Evolutionary conservation across 2,797 vertebrate species (phyloP).

Genomic region (Miichthys miiuy): DNA sequence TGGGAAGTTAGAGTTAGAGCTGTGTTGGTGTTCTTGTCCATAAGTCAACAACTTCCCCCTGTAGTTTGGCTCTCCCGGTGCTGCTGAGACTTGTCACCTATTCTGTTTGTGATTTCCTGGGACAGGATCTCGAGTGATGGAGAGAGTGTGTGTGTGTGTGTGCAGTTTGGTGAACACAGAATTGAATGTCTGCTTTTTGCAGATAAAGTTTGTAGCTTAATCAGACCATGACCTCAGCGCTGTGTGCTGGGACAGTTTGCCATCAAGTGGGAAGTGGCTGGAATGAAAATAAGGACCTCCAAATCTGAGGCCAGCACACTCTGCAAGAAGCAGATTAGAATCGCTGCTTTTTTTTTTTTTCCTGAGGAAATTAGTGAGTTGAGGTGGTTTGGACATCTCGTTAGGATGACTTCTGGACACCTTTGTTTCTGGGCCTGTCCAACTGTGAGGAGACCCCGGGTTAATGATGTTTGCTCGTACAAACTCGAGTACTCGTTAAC

Average conservation of each 20-base stretch:
- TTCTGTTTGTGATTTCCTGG: neutral
- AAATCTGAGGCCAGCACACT: neutral
- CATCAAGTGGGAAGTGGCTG: neutral
- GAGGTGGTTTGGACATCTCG: neutral
- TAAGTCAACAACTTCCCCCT: neutral
- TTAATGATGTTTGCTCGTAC: neutral
- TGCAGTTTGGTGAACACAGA: neutral
- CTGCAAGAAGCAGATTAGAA: neutral
- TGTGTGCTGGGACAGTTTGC: neutral
- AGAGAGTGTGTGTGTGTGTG: neutral
- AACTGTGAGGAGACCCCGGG: neutral
- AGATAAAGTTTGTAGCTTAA: neutral
- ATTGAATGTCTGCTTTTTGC: neutral
- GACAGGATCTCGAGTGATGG: neutral
- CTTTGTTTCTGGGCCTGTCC: constrained; percentile 4
- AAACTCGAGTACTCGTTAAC: neutral
- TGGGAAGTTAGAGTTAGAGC: neutral
- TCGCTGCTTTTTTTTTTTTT: neutral
- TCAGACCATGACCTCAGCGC: neutral
- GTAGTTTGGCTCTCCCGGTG: neutral
- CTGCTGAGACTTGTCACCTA: neutral
- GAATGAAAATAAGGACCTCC: constrained; percentile 5
- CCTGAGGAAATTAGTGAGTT: neutral
- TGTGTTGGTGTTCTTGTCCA: neutral
- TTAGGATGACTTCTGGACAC: constrained; percentile 2